Evolutionary conservation across 2,113 vertebrate species (phyloP).

Genomic region (Semicossyphus pulcher): DNA sequence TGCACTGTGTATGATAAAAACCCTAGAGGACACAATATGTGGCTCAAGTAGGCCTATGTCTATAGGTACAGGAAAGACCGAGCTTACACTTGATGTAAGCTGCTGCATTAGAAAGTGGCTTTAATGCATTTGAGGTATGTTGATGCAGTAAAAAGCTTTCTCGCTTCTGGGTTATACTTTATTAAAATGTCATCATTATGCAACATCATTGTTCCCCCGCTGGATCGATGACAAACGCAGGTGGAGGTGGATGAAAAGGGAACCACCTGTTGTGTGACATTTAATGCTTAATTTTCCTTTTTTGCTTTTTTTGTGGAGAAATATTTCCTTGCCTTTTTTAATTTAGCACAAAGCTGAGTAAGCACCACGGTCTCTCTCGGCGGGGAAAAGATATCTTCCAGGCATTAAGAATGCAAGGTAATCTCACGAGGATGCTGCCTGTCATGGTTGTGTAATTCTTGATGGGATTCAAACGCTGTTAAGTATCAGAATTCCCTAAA

Average conservation of each 20-base stretch:
- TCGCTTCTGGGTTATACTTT: neutral
- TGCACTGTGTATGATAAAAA: slow-evolving; percentile 44
- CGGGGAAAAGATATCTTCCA: slow-evolving; percentile 26
- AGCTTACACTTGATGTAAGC: slow-evolving; percentile 21
- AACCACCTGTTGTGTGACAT: slow-evolving; percentile 56
- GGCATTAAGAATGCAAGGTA: slow-evolving; percentile 34
- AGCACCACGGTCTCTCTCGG: neutral
- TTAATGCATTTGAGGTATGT: slow-evolving; percentile 24
- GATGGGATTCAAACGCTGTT: slow-evolving; percentile 41
- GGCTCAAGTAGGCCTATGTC: neutral
- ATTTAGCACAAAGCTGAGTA: slow-evolving; percentile 26
- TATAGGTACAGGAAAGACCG: slow-evolving; percentile 17
- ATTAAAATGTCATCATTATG: slow-evolving; percentile 18
- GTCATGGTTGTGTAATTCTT: slow-evolving; percentile 43
- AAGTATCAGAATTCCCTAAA: slow-evolving; percentile 24
- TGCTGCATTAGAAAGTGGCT: slow-evolving; percentile 8
- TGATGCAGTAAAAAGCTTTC: slow-evolving; percentile 20
- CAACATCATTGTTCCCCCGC: slow-evolving; percentile 22
- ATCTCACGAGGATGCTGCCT: slow-evolving; percentile 45
- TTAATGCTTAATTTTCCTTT: slow-evolving; percentile 26
- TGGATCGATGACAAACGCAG: slow-evolving; percentile 49
- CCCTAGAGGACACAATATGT: slow-evolving; percentile 22
- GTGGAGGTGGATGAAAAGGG: slow-evolving; percentile 34
- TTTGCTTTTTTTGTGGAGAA: slow-evolving; percentile 34
- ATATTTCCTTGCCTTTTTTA: slow-evolving; percentile 24